Conservation (phyloP, 2,113 vertebrate species). For the Crotalus horridus region DNA sequence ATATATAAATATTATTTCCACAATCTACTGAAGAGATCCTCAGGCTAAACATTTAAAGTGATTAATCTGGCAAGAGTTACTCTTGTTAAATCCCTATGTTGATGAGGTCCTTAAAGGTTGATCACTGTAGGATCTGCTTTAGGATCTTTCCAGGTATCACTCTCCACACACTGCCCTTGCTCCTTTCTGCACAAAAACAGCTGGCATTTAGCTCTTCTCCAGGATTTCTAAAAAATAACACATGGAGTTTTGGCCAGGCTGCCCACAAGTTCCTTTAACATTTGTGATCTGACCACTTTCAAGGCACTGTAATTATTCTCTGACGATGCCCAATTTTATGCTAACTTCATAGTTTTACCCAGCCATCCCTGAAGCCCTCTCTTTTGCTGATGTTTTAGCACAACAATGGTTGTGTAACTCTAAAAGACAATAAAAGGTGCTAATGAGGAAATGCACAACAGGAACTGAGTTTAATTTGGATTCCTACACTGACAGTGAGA, state of each 20-base stretch:
- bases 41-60: background rate
- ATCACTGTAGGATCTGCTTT: background rate
- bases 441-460: background rate
- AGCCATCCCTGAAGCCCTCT: background rate
- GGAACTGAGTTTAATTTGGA: background rate
- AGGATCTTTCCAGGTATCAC: background rate
- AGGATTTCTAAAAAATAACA: background rate
- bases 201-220: background rate
- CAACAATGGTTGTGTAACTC: background rate
- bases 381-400: background rate
- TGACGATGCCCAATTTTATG: background rate
- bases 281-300: background rate
- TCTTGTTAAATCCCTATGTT: background rate
- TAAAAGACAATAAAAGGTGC: background rate
- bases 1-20: background rate
- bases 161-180: background rate
- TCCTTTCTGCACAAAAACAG: background rate
- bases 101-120: background rate
- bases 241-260: background rate
- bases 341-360: background rate
- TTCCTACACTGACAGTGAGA: background rate
- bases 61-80: background rate
- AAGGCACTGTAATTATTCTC: background rate
- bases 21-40: background rate
- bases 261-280: background rate